Conservation (phyloP, 2,797 vertebrate genomes). For the Borostomias antarcticus region DNA sequence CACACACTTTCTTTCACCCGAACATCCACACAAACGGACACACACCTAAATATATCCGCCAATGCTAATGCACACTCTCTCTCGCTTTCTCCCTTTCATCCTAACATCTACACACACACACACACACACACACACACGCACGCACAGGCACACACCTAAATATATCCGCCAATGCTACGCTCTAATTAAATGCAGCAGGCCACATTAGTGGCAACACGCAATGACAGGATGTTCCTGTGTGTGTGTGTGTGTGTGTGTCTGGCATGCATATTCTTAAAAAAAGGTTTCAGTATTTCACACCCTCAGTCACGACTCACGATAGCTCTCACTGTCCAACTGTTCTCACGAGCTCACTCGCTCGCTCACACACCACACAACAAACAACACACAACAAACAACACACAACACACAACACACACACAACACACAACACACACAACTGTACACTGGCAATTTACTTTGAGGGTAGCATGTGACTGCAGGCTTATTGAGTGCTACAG, state of each 20-base stretch:
- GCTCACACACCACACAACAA: neutral
- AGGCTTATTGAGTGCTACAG: neutral
- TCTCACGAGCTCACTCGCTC: neutral
- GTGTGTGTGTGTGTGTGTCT: conserved; percentile 24
- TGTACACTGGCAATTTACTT: neutral
- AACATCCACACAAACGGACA: conserved; percentile 7
- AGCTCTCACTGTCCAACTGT: neutral
- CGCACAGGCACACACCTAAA: conserved; percentile 24
- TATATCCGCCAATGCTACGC: conserved; percentile 32
- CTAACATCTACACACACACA: no score
- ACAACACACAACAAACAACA: neutral
- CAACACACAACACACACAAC: neutral
- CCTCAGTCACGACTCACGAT: conserved; percentile 24
- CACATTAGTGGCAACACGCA: conserved; percentile 15
- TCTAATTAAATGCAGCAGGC: conserved; percentile 35
- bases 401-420: neutral
- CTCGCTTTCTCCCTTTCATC: no score
- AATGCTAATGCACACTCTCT: no score
- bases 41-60: conserved; percentile 6
- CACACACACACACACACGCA: conserved; percentile 29
- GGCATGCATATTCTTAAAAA: neutral
- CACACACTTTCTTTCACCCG: conserved; percentile 23
- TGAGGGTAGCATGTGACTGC: neutral
- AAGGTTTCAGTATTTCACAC: conserved; percentile 33
- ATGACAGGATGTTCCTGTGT: conserved; percentile 15